Base-by-base conservation (phyloP, 2,888 invertebrate species). In the Mythimna impura region DNA sequence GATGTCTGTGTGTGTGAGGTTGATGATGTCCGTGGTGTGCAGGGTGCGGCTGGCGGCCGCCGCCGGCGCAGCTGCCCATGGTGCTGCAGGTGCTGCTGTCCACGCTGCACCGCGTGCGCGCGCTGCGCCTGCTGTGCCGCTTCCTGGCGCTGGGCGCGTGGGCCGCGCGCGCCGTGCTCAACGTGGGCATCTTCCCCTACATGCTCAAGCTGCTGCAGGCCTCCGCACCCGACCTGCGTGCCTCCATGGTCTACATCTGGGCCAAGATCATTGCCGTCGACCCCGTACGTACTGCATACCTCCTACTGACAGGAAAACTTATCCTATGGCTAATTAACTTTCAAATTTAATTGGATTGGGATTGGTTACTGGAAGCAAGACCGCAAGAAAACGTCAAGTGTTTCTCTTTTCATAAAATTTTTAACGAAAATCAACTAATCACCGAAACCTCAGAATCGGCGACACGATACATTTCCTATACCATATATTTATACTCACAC, bases 181-280 rank as follows among this genome's bases (percentile, higher is more conserved):
- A 98, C 70, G 99, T 99, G 62, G 99, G 99, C 86, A 99, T 99
- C 91, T 99, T 99, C 94, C 99, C 99, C 0, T 99, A 99, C 94
- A 99, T 99, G 88, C 97, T 99, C 71, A 99, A 99, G 95, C 96
- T 99, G 86, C 96, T 99, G 87, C 99, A 99, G 95, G 99, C 99
- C 87, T 98, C 98, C 80, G 99, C 99, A 5, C 97, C 97, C 86
- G 99, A 99, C 93, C 96, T 99, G 85, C 97, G 99, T 73, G 98
- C 99, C 10, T 97, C 99, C 76, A 97, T 99, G 87, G 99, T 99
- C 61, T 99, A 99, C 93, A 99, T 99, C 87, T 99, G 99, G 99
- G 99, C 99, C 25, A 99, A 99, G 96, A 99, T 99, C 88, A 96
- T 99, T 73, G 99, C 99, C 47, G 99, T 99, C 8, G 99, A 99